Conservation (phyloP, 2,113 vertebrate species). For the Neoarius graeffei region DNA sequence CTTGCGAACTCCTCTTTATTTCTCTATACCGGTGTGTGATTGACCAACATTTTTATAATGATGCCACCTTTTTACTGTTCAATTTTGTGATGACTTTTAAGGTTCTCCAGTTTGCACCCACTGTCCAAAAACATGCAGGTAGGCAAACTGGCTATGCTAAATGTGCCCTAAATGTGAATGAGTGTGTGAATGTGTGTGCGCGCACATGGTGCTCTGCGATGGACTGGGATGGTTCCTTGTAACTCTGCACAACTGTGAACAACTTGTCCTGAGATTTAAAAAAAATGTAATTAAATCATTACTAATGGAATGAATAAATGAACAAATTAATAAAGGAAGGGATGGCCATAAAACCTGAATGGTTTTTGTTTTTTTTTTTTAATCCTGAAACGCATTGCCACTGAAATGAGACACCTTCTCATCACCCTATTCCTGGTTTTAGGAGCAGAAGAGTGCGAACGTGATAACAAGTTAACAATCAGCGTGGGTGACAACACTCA, state of each 20-base stretch:
- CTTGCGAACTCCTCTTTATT: not conserved
- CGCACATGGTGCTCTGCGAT: not conserved
- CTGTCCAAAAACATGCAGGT: not conserved
- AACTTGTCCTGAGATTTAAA: not conserved
- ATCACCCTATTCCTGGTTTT: constrained; percentile 52
- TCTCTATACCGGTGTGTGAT: not conserved
- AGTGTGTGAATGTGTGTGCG: not conserved
- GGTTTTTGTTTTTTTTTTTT: not conserved
- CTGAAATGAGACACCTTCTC: constrained; percentile 45
- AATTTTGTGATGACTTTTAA: not conserved
- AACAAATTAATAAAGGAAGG: not conserved
- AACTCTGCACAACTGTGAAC: not conserved
- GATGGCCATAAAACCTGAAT: not conserved
- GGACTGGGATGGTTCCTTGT: not conserved
- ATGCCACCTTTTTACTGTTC: not conserved
- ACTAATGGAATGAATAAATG: not conserved
- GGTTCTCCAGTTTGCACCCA: not conserved
- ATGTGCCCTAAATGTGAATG: not conserved
- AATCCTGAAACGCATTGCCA: constrained; percentile 5
- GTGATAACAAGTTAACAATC: constrained; percentile 60
- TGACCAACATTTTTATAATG: not conserved
- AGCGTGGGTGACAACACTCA: constrained; percentile 52
- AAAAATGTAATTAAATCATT: not conserved
- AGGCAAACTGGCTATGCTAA: not conserved
- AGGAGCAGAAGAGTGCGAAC: constrained; percentile 51